A percentile compares a stretch with the other conserved stretches of the same genome.
These are phyloP conservation scores for Papilio machaon DNA, from an alignment of 1,140 invertebrate species.

Conservation along the genomic window DNA sequence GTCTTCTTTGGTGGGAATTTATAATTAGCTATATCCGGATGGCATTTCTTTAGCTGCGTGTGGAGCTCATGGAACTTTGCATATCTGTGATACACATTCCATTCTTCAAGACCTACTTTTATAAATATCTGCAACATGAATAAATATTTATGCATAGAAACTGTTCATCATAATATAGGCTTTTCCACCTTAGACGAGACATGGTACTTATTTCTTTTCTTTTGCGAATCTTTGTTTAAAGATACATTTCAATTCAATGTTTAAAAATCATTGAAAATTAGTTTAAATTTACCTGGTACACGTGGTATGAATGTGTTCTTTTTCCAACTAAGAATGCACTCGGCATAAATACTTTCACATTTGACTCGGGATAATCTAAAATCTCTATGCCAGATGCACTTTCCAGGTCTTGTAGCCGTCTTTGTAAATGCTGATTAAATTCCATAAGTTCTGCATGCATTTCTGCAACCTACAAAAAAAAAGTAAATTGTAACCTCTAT, in stretches of 20 bases:
- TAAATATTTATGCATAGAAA: background rate
- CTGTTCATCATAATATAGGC: background rate
- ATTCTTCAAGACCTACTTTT: constrained; percentile 93
- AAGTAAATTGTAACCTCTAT: background rate
- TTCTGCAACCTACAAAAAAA: constrained; percentile 89
- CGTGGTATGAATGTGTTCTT: constrained; percentile 89
- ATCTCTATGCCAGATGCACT: constrained; percentile 72
- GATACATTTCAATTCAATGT: background rate
- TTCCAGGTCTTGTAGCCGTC: constrained; percentile 84
- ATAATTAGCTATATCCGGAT: constrained; percentile 89
- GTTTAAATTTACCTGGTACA: constrained; percentile 88
- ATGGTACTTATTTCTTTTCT: background rate
- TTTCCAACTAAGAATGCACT: constrained; percentile 93
- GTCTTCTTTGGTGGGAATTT: constrained; percentile 98
- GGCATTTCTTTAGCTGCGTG: constrained; percentile 90
- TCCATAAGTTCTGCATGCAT: constrained; percentile 98
- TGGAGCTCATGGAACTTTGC: constrained; percentile 94
- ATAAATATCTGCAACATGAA: constrained; percentile 91
- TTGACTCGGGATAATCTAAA: constrained; percentile 79
- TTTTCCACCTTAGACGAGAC: too few relatives aligned
- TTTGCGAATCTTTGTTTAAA: background rate
- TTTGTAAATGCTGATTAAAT: constrained; percentile 88
- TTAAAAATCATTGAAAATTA: background rate
- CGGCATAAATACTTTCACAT: constrained; percentile 94
- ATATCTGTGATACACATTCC: constrained; percentile 96